phyloP scores from a whole-genome alignment of 2,113 vertebrate species.

The Pardalotus punctatus region DNA sequence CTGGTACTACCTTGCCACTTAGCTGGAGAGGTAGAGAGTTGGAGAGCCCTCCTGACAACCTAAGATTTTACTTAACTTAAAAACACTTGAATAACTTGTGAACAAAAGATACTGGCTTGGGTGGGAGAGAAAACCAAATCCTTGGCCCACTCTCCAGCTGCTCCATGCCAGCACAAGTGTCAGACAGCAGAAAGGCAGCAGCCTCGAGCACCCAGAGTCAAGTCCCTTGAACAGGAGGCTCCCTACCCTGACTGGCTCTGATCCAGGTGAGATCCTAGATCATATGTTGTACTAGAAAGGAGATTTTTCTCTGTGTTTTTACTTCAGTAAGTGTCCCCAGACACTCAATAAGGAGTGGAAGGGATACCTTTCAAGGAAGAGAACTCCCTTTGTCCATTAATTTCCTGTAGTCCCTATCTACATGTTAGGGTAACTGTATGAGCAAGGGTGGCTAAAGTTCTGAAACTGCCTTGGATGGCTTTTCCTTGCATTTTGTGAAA shows the following conservation, averaged over 20 bases:
- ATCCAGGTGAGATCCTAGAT: not conserved
- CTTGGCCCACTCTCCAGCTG: not conserved
- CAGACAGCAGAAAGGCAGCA: not conserved
- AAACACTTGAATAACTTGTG: not conserved
- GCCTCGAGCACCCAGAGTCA: not conserved
- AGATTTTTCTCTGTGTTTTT: not conserved
- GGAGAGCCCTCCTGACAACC: not conserved
- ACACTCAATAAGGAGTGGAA: not conserved
- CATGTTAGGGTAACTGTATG: not conserved
- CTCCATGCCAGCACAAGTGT: not conserved
- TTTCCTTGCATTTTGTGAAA: not conserved
- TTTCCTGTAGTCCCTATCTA: not conserved
- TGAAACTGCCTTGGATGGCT: not conserved
- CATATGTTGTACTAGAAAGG: not conserved
- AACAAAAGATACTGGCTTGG: not conserved
- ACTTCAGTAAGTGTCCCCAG: not conserved
- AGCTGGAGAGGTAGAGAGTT: not conserved
- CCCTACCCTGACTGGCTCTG: not conserved
- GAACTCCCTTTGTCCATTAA: not conserved
- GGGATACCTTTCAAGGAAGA: not conserved
- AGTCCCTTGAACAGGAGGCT: not conserved
- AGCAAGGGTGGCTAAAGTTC: not conserved
- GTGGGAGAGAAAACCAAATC: not conserved
- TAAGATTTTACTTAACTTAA: not conserved
- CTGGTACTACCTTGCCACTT: not conserved